phyloP scores from a whole-genome alignment of 2,113 vertebrate species.

The Xenus cinereus region DNA sequence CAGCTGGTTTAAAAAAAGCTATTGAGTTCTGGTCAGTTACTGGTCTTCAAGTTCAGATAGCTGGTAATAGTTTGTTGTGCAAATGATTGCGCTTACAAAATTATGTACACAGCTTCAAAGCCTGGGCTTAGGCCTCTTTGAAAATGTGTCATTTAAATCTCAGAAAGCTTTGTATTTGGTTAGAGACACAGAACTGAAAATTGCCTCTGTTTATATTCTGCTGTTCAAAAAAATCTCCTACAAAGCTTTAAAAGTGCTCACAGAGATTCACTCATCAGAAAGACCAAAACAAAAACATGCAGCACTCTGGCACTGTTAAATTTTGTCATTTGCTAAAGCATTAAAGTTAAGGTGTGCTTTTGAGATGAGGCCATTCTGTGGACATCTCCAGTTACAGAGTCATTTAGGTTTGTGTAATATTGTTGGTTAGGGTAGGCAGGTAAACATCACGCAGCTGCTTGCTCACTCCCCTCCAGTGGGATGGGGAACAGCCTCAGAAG shows the following conservation, averaged over 20 bases:
- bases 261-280: slow-evolving; percentile 14
- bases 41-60: slow-evolving; percentile 63
- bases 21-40: slow-evolving; percentile 46
- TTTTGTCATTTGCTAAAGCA: neutral
- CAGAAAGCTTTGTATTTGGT: slow-evolving; percentile 47
- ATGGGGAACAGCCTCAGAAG: neutral
- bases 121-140: neutral
- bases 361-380: neutral
- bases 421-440: neutral
- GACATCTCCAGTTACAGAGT: neutral
- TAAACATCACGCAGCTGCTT: accelerated
- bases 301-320: neutral
- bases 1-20: slow-evolving; percentile 32
- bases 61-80: slow-evolving; percentile 61
- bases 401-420: neutral
- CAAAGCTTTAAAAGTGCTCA: slow-evolving; percentile 17
- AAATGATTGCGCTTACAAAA: slow-evolving; percentile 24
- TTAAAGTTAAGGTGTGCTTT: neutral
- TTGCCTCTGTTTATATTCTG: slow-evolving; percentile 14
- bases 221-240: neutral
- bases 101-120: slow-evolving; percentile 51
- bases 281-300: neutral
- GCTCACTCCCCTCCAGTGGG: accelerated
- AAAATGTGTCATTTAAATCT: slow-evolving; percentile 48
- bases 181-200: slow-evolving; percentile 41